Base-by-base conservation (phyloP, 2,797 vertebrate genomes). In the Lagocephalus sceleratus region DNA sequence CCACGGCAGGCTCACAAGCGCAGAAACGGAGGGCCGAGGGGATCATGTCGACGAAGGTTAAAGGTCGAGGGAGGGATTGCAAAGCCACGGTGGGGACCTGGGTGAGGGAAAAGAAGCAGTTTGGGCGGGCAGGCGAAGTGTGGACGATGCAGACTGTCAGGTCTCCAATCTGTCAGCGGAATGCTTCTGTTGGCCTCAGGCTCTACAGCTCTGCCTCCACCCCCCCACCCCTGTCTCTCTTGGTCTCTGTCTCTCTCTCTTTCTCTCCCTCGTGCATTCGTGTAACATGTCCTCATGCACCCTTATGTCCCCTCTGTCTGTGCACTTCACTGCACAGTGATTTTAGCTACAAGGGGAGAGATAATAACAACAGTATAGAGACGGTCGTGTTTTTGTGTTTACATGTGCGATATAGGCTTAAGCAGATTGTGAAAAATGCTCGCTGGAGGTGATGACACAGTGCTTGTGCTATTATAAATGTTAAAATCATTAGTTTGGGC, bases 121-220 rank as follows among this genome's bases (percentile, higher is more conserved):
- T 57, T 69, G 60, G 56, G 51, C 0, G 41, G 45, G 66, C 0
- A 5, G 41, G 20, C 23, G 61, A 71, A 71, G 58, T 60, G 68
- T 78, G 63, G 78, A 84, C 60, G 32, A 68, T 75, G 77, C 75
- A 73, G 73, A 78, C 71, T 82, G 82, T 85, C 86, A 77, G 73
- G 73, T 81, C 76, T 78, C 73, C 73, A 43, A 45, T 80, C 71
- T 75, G 81, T 85, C 85, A 82, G 77, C 66, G 38, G 68, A 76
- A 66, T 57, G 69, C 71, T 66, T 73, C 53, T 14, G 54, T 59
- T 71, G 50, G 78, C 77, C 52, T 63, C 50, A 38, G 75, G 80
- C 71, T 42, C 1, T 45, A 55, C 52, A 38, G 63, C 64, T 58
- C 66, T 53, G 65, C 70, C 61, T 75, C 58, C 29, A 32, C n/a